Percentiles rank a stretch among this genome's conserved stretches.
Evolutionary conservation across 2,888 invertebrate genomes (phyloP).

Genomic region (Alviniconcha strummeri): DNA sequence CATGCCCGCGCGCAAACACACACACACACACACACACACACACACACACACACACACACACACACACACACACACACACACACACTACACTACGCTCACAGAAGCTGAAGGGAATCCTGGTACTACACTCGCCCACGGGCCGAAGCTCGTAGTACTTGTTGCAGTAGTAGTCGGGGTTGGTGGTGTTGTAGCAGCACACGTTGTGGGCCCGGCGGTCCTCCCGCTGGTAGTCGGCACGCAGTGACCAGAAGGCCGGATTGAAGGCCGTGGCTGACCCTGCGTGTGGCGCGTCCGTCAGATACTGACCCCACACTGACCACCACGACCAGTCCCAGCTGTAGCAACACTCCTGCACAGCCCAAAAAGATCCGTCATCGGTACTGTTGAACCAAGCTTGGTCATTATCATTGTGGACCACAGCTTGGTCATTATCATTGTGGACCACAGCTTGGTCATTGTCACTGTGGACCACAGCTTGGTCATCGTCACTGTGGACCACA

Average conservation of each 20-base stretch:
- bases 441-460: too few relatives aligned
- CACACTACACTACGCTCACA: too few relatives aligned
- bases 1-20: too few relatives aligned
- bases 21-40: too few relatives aligned
- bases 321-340: conserved; percentile 1
- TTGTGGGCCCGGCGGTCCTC: conserved; percentile 10
- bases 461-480: too few relatives aligned
- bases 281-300: not conserved
- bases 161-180: not conserved
- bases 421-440: too few relatives aligned
- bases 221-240: not conserved
- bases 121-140: conserved; percentile 17
- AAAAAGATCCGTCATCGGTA: too few relatives aligned
- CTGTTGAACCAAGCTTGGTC: too few relatives aligned
- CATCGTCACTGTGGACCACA: too few relatives aligned
- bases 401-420: too few relatives aligned
- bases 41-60: too few relatives aligned
- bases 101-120: not conserved
- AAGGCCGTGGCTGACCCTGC: conserved; percentile 18
- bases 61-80: too few relatives aligned
- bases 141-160: conserved; percentile 11
- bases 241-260: conserved; percentile 20
- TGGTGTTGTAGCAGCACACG: conserved; percentile 25
- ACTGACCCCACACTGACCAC: conserved; percentile 4
- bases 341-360: conserved; percentile 28